phyloP scores from a whole-genome alignment of 2,113 vertebrate genomes.

The Athene noctua region DNA sequence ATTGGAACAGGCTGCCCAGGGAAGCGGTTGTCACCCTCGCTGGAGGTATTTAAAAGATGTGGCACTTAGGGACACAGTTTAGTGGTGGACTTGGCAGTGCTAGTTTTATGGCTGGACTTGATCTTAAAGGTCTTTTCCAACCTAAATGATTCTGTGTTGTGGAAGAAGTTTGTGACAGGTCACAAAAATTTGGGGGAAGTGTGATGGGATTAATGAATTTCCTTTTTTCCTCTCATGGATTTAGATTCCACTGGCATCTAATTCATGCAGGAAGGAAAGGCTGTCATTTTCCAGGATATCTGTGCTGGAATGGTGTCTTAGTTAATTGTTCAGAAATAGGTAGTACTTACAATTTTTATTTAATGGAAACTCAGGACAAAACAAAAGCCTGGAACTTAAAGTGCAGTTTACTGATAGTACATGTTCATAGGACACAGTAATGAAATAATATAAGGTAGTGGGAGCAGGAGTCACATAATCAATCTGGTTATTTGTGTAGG shows the following conservation, averaged over 20 bases:
- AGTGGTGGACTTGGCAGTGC: too few species aligned
- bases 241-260: neutral
- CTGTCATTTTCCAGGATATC: neutral
- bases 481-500: neutral
- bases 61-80: neutral
- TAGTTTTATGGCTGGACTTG: neutral
- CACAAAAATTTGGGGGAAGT: neutral
- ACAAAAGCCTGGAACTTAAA: neutral
- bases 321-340: neutral
- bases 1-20: neutral
- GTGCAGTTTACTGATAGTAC: neutral
- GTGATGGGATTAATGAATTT: neutral
- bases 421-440: fast-evolving
- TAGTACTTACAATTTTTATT: neutral
- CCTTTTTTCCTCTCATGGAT: neutral
- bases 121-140: neutral
- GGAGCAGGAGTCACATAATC: neutral
- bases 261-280: fast-evolving
- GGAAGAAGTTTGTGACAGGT: neutral
- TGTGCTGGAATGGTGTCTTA: neutral
- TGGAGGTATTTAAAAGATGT: neutral
- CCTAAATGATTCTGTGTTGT: neutral
- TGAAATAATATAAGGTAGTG: neutral
- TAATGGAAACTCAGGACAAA: neutral
- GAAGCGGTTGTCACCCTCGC: neutral